phyloP scores from a whole-genome alignment of 1,140 invertebrate species.

The Bombus sylvicola region DNA sequence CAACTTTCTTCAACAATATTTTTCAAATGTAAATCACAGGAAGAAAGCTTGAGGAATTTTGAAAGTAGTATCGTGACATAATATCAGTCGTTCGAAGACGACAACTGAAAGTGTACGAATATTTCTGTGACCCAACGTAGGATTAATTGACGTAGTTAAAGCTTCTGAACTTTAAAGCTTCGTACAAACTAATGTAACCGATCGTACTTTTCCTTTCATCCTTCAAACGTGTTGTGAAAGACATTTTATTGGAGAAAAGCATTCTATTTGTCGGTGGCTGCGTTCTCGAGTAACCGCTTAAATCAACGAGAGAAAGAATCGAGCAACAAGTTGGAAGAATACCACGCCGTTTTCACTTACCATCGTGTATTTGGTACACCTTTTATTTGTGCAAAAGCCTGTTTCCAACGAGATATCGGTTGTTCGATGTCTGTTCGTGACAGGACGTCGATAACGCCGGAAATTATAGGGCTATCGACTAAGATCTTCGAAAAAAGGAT shows the following conservation, averaged over 20 bases:
- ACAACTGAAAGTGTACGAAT: too few relatives aligned
- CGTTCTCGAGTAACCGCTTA: not conserved
- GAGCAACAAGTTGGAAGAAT: constrained; percentile 18
- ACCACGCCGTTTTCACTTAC: not conserved
- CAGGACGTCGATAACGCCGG: not conserved
- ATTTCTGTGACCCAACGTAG: too few relatives aligned
- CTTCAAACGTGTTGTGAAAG: not conserved
- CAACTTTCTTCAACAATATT: too few relatives aligned
- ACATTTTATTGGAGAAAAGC: not conserved
- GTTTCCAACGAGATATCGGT: not conserved
- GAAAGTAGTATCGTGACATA: too few relatives aligned
- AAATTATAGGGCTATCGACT: not conserved
- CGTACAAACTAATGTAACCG: too few relatives aligned
- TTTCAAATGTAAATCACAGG: too few relatives aligned
- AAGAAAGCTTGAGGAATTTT: too few relatives aligned
- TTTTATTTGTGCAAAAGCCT: not conserved
- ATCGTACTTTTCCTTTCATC: too few relatives aligned
- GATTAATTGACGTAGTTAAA: too few relatives aligned
- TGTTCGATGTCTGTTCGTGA: not conserved
- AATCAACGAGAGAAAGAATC: constrained; percentile 3
- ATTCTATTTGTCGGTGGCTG: not conserved
- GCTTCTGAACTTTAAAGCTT: too few relatives aligned
- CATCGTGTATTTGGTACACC: not conserved
- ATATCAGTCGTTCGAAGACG: too few relatives aligned
- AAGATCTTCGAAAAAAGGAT: not conserved